Base-by-base conservation (phyloP, 2,797 vertebrate genomes). In the Holocentrus rufus region DNA sequence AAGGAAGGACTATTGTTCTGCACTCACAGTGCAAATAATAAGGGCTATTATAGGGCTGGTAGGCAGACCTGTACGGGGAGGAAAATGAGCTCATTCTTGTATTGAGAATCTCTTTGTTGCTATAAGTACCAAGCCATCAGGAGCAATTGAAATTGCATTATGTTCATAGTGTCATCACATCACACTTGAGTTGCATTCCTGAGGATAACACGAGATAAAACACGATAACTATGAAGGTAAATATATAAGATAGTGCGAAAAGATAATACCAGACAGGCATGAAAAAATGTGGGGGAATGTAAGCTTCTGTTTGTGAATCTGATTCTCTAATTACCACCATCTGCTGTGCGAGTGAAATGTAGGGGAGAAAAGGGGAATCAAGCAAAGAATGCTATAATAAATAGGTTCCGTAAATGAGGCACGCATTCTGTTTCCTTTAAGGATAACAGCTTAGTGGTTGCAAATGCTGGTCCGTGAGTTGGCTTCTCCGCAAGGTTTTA, bases 281-380 rank as follows among this genome's bases (percentile, higher is more conserved):
- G 69, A 11, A 61, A 75, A 71, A 76, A 83, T 68, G 46, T 23
- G 61, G 7, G 4, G 14, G 25, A 79, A 76, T 81, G 47, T 11
- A 69, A 75, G 63, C 73, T 75, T 83, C 73, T 80, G 55, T 82
- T 82, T 77, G 79, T 57, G 63, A 65, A 85, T 81, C 69, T 11
- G 53, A 82, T 85, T 79, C 62, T 70, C 54, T 89, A 88, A 90
- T 89, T 89, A 67, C 69, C 54, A 72, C 84, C 82, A 83, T 90
- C 85, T 91, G 90, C 69, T 64, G 67, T 79, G 64, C 70, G 52
- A 59, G 61, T 68, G 57, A 62, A 74, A 72, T 20, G 11, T 57
- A 20, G 64, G 57, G 59, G 65, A 77, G 74, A 70, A 63, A 65
- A 66, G 71, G 17, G 27, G 78, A 74, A 44, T 20, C 49, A 71